phyloP scores from a whole-genome alignment of 2,888 invertebrate genomes.

The Cenopis cana region DNA sequence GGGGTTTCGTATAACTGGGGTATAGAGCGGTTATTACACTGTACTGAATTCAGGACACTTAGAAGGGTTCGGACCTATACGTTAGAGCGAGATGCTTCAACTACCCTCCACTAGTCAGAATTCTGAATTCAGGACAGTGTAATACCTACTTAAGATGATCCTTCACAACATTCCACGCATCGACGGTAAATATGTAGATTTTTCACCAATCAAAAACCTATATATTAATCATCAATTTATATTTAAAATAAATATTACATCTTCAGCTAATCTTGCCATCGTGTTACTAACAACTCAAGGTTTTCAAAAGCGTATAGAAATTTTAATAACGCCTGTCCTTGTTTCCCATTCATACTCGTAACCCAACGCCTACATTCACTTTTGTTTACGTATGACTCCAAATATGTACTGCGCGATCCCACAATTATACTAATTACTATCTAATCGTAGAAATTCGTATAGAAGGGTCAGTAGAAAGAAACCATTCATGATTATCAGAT shows the following conservation, averaged over 20 bases:
- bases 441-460: constrained; percentile 28
- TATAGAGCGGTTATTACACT: no score
- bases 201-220: no score
- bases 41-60: no score
- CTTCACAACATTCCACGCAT: no score
- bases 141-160: no score
- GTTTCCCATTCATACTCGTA: constrained; percentile 67
- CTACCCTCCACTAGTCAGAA: no score
- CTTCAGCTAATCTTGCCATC: background rate
- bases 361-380: constrained; percentile 76
- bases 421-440: constrained; percentile 46
- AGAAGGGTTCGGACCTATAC: no score
- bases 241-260: background rate
- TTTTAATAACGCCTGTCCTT: constrained; percentile 60
- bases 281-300: constrained; percentile 29
- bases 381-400: constrained; percentile 65
- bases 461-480: constrained; percentile 50
- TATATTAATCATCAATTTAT: background rate
- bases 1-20: no score
- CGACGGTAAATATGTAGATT: no score
- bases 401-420: constrained; percentile 38
- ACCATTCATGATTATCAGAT: constrained; percentile 31
- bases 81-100: no score
- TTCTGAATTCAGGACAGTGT: no score
- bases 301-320: constrained; percentile 36